phyloP scores from a whole-genome alignment of 2,888 invertebrate species.

The Hydrotaea cyrtoneurina region DNA sequence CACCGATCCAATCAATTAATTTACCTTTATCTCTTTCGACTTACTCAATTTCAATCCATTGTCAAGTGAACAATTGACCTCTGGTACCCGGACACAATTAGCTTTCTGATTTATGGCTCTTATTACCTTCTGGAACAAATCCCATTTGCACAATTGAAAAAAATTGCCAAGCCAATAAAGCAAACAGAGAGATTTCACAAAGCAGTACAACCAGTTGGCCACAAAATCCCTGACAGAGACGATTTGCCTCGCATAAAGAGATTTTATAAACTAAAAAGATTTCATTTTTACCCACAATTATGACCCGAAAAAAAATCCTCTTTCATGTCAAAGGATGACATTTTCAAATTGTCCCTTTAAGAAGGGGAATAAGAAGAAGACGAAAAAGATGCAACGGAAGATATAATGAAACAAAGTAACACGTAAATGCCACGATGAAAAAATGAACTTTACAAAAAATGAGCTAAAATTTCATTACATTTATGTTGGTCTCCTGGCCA shows the following conservation, averaged over 20 bases:
- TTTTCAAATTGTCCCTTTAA: background rate
- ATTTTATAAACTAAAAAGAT: background rate
- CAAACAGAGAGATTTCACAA: background rate
- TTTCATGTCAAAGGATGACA: background rate
- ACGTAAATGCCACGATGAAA: background rate
- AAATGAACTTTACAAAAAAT: background rate
- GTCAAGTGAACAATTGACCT: no score
- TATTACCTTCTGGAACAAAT: no score
- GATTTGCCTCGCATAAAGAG: background rate
- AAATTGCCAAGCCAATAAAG: background rate
- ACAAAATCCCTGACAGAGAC: background rate
- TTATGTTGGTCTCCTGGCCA: background rate
- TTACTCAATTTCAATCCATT: no score
- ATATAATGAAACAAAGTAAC: background rate
- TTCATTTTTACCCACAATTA: background rate
- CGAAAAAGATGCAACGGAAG: background rate
- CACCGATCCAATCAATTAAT: no score
- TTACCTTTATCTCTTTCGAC: no score
- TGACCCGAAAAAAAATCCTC: background rate
- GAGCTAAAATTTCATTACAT: constrained; percentile 20
- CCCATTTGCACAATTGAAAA: background rate
- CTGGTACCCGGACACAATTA: no score
- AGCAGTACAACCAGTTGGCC: background rate
- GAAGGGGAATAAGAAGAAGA: no score
- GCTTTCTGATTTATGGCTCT: no score